Conservation (phyloP, 2,113 vertebrate species). For the Nothocercus julius region DNA sequence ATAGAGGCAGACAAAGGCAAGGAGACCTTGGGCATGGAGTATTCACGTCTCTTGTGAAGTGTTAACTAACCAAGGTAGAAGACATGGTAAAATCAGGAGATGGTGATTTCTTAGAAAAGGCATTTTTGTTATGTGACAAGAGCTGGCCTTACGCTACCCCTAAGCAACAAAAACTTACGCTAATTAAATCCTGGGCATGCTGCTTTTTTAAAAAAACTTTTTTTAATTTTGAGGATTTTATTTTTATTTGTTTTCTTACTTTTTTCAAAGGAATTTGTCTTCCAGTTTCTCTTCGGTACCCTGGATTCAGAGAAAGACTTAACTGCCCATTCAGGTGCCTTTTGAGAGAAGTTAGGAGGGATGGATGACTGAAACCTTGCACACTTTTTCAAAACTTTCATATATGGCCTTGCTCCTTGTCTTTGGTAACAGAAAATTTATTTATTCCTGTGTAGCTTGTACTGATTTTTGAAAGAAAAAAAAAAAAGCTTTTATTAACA, state of each 20-base stretch:
- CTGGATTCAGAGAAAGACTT: not conserved
- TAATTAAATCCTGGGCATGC: not conserved
- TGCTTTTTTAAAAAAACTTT: not conserved
- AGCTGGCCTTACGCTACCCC: not conserved
- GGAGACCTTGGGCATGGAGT: not conserved
- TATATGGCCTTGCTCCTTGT: slow-evolving; percentile 3
- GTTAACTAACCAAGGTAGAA: not conserved
- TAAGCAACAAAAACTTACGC: not conserved
- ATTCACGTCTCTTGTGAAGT: not conserved
- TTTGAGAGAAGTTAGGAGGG: not conserved
- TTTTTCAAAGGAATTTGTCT: not conserved
- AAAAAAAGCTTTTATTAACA: not conserved
- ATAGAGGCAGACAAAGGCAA: not conserved
- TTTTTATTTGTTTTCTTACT: not conserved
- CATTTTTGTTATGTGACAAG: not conserved
- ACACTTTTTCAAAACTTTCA: not conserved
- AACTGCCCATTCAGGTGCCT: not conserved
- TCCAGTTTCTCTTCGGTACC: not conserved
- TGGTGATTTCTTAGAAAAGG: not conserved
- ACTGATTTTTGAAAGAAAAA: not conserved
- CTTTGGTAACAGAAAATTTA: not conserved
- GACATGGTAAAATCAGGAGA: not conserved
- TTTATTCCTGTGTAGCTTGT: not conserved
- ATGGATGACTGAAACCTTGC: not conserved
- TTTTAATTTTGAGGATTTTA: not conserved